A percentile compares a stretch with the other conserved stretches of the same genome.
These are phyloP conservation scores for Entomyzon cyanotis DNA, from an alignment of 2,113 vertebrate species.

Conservation along the genomic window DNA sequence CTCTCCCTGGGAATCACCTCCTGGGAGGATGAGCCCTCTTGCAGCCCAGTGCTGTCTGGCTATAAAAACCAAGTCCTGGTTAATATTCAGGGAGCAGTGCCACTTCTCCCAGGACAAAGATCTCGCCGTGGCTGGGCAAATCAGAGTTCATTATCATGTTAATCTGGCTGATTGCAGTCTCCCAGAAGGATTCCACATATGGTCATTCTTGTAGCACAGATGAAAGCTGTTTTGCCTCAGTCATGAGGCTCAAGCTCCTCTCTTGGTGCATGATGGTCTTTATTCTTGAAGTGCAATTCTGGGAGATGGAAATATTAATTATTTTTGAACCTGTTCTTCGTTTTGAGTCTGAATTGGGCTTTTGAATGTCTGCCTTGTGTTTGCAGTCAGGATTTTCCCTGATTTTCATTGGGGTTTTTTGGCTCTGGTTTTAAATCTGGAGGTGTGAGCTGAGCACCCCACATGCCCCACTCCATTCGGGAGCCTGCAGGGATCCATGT, in stretches of 20 bases:
- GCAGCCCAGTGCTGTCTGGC: neutral
- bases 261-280: neutral
- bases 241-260: rapidly evolving
- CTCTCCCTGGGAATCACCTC: neutral
- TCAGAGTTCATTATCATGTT: conserved; percentile 24
- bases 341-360: rapidly evolving
- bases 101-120: neutral
- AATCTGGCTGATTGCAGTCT: neutral
- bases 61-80: rapidly evolving
- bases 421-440: neutral
- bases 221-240: neutral
- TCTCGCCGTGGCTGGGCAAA: neutral
- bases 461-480: rapidly evolving
- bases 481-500: rapidly evolving
- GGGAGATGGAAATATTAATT: neutral
- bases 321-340: neutral
- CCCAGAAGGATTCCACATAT: neutral
- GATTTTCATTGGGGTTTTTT: neutral
- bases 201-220: neutral
- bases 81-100: neutral
- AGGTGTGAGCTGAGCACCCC: neutral
- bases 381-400: neutral
- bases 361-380: neutral
- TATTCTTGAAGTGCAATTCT: neutral
- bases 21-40: neutral